Conservation (phyloP, 2,888 invertebrate species). For the Limenitis camilla region DNA sequence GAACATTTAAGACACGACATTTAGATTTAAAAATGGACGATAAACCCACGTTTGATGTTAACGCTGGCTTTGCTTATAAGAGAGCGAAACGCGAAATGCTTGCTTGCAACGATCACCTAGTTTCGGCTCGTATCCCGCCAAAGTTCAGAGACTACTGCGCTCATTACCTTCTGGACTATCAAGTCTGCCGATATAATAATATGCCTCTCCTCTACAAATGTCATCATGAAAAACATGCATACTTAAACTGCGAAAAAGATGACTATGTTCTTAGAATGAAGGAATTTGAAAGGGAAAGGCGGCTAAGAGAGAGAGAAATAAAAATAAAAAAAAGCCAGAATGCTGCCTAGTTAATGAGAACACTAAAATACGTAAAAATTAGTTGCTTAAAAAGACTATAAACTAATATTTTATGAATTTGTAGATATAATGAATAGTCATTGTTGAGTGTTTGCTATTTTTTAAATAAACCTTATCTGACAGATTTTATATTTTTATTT, state of each 20-base stretch:
- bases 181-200: slow-evolving; percentile 79
- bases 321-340: slow-evolving; percentile 31
- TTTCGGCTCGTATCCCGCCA: slow-evolving; percentile 80
- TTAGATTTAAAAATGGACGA: slow-evolving; percentile 45
- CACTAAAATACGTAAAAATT: no score
- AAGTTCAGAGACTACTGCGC: slow-evolving; percentile 88
- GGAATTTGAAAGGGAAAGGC: slow-evolving; percentile 57
- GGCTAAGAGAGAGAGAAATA: slow-evolving; percentile 46
- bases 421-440: no score
- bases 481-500: no score
- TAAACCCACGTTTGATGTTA: slow-evolving; percentile 79
- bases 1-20: slow-evolving; percentile 34
- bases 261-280: slow-evolving; percentile 79
- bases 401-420: no score
- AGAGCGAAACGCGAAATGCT: slow-evolving; percentile 82
- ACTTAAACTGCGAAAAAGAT: slow-evolving; percentile 82
- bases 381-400: no score
- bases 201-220: slow-evolving; percentile 82
- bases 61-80: slow-evolving; percentile 79
- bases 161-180: slow-evolving; percentile 79
- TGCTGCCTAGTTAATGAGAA: no score
- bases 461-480: no score
- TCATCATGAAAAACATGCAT: slow-evolving; percentile 81
- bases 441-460: no score
- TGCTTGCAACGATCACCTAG: slow-evolving; percentile 81